Base-by-base conservation (phyloP, 1,140 invertebrate species). In the Thrips palmi region DNA sequence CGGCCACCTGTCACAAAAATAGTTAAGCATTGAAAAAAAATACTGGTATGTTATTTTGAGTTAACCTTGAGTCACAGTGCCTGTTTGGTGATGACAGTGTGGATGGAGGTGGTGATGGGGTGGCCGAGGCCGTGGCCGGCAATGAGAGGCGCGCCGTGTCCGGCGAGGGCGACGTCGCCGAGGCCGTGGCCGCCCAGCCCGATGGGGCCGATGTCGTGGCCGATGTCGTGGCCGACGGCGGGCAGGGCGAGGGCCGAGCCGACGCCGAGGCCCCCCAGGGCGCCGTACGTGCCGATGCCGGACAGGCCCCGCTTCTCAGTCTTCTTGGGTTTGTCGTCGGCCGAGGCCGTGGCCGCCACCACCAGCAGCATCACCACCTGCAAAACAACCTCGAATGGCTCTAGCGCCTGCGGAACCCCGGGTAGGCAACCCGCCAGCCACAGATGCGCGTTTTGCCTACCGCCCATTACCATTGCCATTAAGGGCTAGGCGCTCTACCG, bases 51-150 rank as follows among this genome's bases (percentile, higher is more conserved):
- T n/a, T n/a, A n/a, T n/a, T n/a, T n/a, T n/a, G n/a, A n/a, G 12
- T 17, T 31, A 31, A 14, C 29, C 12, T 14, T 6, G 6, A 4
- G 12, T 31, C n/a, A 17, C 12, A n/a, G 6, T 31, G 18, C 40
- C 8, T 40, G 40, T 15, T 41, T 41, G 0, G 42, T 44, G 1
- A 40, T 41, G 27, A 39, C 36, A 19, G 42, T 44, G 29, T 44
- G 42, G 10, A 44, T 29, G 25, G 40, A 22, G 5, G 42, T 41
- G 2, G 42, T 38, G 32, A 37, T 37, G 15, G 4, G 7, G 7
- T 20, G 25, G 10, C 14, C 30, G n/a, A 23, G 15, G 10, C 27
- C 42, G 11, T 29, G 22, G 10, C 25, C 36, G 6, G 28, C 41
- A 1, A 29, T 8, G 33, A 38, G 25, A 17, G 25, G 29, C 15